Evolutionary conservation across 2,797 vertebrate species (phyloP).

Genomic region (Stomatorhinus walkeri): DNA sequence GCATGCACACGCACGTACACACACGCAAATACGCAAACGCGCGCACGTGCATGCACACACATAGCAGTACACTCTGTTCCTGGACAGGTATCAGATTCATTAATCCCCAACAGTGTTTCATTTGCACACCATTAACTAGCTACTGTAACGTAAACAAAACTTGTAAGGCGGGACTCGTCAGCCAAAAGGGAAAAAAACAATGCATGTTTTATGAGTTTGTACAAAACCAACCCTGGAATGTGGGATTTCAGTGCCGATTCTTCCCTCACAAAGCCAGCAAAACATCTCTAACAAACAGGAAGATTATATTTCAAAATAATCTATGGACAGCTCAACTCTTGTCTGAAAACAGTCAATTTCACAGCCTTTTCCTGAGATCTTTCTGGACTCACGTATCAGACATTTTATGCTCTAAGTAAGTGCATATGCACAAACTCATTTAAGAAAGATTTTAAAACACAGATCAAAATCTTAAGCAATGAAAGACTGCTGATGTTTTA

Average conservation of each 20-base stretch:
- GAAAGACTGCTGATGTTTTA: neutral
- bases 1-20: too few relatives aligned
- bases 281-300: neutral
- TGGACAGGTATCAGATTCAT: slow-evolving; percentile 8
- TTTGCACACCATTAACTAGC: slow-evolving; percentile 28
- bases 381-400: neutral
- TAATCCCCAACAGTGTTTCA: neutral
- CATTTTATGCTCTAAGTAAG: neutral
- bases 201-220: neutral
- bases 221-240: neutral
- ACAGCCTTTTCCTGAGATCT: neutral
- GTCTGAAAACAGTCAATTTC: neutral
- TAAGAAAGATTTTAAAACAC: neutral
- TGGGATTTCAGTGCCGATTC: neutral
- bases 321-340: neutral
- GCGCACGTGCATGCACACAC: neutral
- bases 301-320: neutral
- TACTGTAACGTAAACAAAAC: slow-evolving; percentile 48
- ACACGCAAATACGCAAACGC: too few relatives aligned
- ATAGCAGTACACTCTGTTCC: neutral
- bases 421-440: neutral
- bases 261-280: neutral
- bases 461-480: neutral
- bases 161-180: slow-evolving; percentile 51
- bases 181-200: neutral